These are phyloP conservation scores for Gorsachius goisagi DNA, from an alignment of 2,113 vertebrate species.

Conservation along the genomic window DNA sequence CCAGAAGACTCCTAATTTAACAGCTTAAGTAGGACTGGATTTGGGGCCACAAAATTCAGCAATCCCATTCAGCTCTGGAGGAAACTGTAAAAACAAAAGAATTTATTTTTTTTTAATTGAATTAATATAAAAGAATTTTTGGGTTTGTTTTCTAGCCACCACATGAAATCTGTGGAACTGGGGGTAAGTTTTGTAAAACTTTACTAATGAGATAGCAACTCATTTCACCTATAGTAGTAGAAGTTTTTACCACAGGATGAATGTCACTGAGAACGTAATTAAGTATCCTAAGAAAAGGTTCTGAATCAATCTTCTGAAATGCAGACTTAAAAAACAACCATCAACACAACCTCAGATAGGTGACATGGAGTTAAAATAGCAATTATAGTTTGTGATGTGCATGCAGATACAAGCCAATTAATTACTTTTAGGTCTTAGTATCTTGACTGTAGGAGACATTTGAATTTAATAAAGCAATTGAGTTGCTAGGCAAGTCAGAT, in stretches of 20 bases:
- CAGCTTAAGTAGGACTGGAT: constrained; percentile 30
- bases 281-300: not conserved
- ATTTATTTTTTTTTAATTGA: constrained; percentile 5
- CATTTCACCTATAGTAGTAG: not conserved
- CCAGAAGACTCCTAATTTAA: not conserved
- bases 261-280: not conserved
- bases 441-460: not conserved
- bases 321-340: not conserved
- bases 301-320: not conserved
- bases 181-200: constrained; percentile 21
- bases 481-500: not conserved
- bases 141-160: not conserved
- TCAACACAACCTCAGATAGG: too few relatives aligned
- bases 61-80: constrained; percentile 1
- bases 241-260: not conserved
- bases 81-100: constrained; percentile 26
- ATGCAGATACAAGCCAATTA: not conserved
- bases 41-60: not conserved
- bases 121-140: not conserved
- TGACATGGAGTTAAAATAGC: not conserved
- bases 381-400: not conserved
- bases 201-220: not conserved
- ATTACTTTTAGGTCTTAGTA: not conserved
- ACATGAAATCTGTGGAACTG: constrained; percentile 27
- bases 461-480: not conserved